Evolutionary conservation across 2,888 invertebrate species (phyloP).

Genomic region (Scelioninae gen. 2): DNA sequence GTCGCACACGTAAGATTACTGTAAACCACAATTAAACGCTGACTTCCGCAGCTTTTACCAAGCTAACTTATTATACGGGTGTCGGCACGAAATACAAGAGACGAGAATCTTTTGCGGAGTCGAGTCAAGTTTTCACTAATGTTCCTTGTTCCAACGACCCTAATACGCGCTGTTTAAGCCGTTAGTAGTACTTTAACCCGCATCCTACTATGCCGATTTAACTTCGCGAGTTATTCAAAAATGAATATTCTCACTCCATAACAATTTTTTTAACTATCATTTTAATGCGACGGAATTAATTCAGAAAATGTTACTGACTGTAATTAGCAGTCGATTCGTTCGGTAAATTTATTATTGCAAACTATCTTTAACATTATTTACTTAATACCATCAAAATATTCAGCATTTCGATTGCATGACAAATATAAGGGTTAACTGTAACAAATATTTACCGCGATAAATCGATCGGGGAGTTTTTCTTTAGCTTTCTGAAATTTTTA

Average conservation of each 20-base stretch:
- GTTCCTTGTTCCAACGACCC: slow-evolving; percentile 72
- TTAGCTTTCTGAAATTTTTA: no score
- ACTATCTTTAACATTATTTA: no score
- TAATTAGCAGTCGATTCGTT: no score
- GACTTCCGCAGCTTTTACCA: slow-evolving; percentile 62
- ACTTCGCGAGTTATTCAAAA: slow-evolving; percentile 46
- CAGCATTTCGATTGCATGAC: no score
- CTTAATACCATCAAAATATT: no score
- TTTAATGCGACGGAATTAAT: no score
- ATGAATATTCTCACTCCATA: slow-evolving; percentile 17
- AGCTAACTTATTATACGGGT: slow-evolving; percentile 60
- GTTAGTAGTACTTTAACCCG: slow-evolving; percentile 61
- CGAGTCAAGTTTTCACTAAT: slow-evolving; percentile 74
- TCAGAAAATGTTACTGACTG: no score
- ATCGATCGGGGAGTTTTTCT: no score
- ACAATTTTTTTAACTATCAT: slow-evolving; percentile 4
- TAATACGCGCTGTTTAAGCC: slow-evolving; percentile 71
- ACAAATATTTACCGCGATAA: no score
- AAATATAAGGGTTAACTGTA: no score
- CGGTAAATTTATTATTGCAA: no score
- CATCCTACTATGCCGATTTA: slow-evolving; percentile 48
- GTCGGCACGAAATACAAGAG: slow-evolving; percentile 51
- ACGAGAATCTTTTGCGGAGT: slow-evolving; percentile 61
- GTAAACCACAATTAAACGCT: slow-evolving; percentile 67
- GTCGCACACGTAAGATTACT: slow-evolving; percentile 61